phyloP scores from a whole-genome alignment of 2,797 vertebrate genomes.

The Crocidura indochinensis region DNA sequence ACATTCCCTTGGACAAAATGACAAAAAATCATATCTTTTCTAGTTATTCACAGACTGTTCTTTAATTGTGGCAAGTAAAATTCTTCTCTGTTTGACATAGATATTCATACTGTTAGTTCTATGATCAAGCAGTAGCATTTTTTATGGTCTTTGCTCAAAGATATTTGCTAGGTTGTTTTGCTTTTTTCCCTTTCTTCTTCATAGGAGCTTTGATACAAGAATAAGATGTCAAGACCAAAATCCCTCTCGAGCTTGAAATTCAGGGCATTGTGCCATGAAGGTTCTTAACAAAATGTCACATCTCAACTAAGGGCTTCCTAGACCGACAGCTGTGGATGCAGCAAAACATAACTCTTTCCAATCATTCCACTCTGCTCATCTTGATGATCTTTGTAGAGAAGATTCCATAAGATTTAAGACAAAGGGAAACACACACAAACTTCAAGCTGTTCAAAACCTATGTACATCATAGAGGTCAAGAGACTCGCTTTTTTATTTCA shows the following conservation, averaged over 20 bases:
- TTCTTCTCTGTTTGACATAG: not conserved
- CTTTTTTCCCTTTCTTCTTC: not conserved
- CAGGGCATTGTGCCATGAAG: not conserved
- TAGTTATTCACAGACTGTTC: not conserved
- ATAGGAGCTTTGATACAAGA: constrained; percentile 56
- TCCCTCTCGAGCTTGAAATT: constrained; percentile 14
- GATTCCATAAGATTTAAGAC: constrained; percentile 36
- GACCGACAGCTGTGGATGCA: not conserved
- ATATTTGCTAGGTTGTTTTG: not conserved
- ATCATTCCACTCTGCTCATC: constrained; percentile 17
- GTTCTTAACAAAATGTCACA: not conserved
- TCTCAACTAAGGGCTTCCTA: not conserved
- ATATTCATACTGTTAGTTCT: not conserved
- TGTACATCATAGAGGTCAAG: not conserved
- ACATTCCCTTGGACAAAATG: constrained; percentile 32
- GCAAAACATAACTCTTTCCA: not conserved
- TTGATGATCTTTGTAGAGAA: not conserved
- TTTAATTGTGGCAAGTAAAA: constrained; percentile 36
- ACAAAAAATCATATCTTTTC: not conserved
- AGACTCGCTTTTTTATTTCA: not conserved
- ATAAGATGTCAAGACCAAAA: constrained; percentile 22
- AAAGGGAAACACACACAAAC: not conserved
- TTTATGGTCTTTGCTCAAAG: constrained; percentile 14
- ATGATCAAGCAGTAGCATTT: not conserved
- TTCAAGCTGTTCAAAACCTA: not conserved